phyloP scores from a whole-genome alignment of 2,888 invertebrate species.

The Megaustenia siamemsis region DNA sequence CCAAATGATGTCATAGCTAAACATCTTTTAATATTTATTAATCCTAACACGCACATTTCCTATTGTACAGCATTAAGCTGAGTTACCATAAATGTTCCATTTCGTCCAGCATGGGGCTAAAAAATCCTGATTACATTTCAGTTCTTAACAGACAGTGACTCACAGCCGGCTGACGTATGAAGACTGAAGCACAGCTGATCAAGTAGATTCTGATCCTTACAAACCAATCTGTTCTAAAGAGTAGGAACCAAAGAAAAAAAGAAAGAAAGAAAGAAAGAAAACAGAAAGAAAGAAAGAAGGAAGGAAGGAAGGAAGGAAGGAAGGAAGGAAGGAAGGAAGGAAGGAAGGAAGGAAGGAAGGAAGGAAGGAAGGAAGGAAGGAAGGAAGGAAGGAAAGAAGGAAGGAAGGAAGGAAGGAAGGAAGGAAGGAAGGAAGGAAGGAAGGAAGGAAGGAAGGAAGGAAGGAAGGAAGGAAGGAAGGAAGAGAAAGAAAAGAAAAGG shows the following conservation, averaged over 20 bases:
- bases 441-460: not conserved
- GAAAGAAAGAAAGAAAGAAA: not conserved
- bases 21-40: no score
- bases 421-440: slow-evolving; percentile 5
- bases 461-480: slow-evolving; percentile 10
- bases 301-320: not conserved
- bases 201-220: no score
- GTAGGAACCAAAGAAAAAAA: not conserved
- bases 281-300: not conserved
- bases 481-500: not conserved
- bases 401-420: slow-evolving; percentile 3
- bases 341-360: not conserved
- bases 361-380: slow-evolving; percentile 3
- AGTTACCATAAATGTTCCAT: no score
- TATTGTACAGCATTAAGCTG: no score
- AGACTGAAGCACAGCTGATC: no score
- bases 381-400: slow-evolving; percentile 10
- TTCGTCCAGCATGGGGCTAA: no score
- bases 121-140: no score
- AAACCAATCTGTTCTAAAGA: not conserved
- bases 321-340: not conserved
- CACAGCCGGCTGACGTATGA: no score
- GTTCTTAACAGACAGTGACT: no score
- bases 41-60: no score
- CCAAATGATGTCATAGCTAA: no score